Conservation (phyloP, 1,140 invertebrate species). For the Scaptomyza graminum region DNA sequence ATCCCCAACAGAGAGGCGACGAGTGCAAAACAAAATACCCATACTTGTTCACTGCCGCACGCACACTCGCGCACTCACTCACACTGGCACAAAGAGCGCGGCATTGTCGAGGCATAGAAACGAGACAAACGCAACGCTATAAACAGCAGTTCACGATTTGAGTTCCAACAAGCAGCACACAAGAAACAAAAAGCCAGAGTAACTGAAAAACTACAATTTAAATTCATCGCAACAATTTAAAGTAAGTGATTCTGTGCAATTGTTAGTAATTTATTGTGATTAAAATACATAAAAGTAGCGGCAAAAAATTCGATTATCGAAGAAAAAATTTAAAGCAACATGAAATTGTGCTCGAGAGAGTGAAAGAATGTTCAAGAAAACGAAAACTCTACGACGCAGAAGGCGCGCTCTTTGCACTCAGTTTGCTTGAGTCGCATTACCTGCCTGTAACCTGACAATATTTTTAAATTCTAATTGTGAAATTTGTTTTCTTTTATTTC, state of each 20-base stretch:
- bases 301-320: not conserved
- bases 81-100: constrained; percentile 29
- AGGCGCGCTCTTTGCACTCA: constrained; percentile 13
- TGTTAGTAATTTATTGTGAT: constrained; percentile 26
- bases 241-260: constrained; percentile 55
- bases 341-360: constrained; percentile 26
- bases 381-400: constrained; percentile 72
- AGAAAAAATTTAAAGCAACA: constrained; percentile 6
- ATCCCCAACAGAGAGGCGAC: constrained; percentile 50
- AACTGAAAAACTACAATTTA: constrained; percentile 35
- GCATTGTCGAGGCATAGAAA: constrained; percentile 70
- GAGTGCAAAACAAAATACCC: constrained; percentile 74
- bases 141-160: constrained; percentile 80
- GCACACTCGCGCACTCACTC: constrained; percentile 40
- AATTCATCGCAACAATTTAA: constrained; percentile 37
- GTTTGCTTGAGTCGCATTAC: constrained; percentile 23
- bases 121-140: constrained; percentile 74
- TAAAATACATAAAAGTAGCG: not conserved
- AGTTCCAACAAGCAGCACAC: constrained; percentile 62
- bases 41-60: constrained; percentile 30
- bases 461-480: constrained; percentile 57
- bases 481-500: constrained; percentile 66
- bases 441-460: not conserved
- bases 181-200: constrained; percentile 37
- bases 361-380: constrained; percentile 64